Evolutionary conservation across 2,113 vertebrate genomes (phyloP).

Genomic region (Galeopterus variegatus): DNA sequence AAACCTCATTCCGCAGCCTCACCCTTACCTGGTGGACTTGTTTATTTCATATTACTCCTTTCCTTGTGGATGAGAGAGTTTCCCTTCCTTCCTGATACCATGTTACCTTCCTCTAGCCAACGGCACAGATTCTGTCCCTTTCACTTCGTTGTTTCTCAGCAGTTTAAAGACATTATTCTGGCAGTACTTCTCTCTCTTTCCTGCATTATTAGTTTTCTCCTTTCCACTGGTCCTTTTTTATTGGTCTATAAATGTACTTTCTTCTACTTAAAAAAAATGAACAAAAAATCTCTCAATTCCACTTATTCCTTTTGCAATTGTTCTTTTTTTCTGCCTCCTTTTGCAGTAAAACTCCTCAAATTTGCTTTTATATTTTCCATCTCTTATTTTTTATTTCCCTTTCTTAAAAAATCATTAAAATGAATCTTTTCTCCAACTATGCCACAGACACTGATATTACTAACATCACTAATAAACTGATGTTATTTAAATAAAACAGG

Average conservation of each 20-base stretch:
- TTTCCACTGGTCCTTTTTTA: background rate
- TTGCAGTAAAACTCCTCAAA: background rate
- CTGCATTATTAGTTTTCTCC: background rate
- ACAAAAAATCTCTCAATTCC: background rate
- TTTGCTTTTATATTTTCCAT: background rate
- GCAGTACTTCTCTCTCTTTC: background rate
- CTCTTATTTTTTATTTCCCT: background rate
- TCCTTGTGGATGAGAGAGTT: background rate
- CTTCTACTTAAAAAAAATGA: background rate
- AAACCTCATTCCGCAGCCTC: background rate
- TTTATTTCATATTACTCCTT: background rate
- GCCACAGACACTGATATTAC: background rate
- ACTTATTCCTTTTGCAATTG: background rate
- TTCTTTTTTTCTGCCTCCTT: background rate
- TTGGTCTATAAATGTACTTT: background rate
- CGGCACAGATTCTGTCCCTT: background rate
- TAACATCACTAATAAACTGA: background rate
- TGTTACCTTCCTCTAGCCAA: background rate
- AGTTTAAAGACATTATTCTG: background rate
- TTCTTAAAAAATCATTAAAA: background rate
- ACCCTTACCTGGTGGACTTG: background rate
- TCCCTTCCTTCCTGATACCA: background rate
- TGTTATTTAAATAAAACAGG: background rate
- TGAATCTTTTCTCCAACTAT: background rate
- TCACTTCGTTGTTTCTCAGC: background rate